Base-by-base conservation (phyloP, 2,797 vertebrate species). In the Chelon auratus region DNA sequence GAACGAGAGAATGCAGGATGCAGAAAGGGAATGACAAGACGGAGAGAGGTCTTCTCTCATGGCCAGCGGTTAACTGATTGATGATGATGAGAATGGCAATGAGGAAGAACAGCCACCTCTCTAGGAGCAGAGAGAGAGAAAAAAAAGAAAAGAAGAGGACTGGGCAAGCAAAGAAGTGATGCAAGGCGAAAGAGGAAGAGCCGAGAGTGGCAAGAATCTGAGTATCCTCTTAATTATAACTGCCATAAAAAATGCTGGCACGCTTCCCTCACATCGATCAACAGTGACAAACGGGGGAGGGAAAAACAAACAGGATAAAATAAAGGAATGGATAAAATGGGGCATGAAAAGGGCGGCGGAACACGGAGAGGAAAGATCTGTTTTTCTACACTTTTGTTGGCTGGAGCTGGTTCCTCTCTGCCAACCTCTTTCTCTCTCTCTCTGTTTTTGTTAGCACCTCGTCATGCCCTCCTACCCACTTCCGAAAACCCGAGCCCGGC, bases 21-120 rank as follows among this genome's bases (percentile, higher is more conserved):
- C 81, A 89, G 82, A 85, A 88, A 81, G 72, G 85, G 79, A 82
- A 84, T 64, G 86, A 81, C 82, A 79, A 87, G 86, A 84, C 63
- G 54, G 83, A 86, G 88, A 85, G 83, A 75, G 85, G 68, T 82
- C 82, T 80, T 71, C 83, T 84, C 84, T 83, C 78, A 87, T 86
- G 84, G 84, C 80, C 90, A 85, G 79, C 82, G 75, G 83, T 79
- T 72, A 48, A 78, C 81, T 91, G 91, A 90, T 89, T 88, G 90
- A 91, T 92, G 89, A 91, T 89, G 88, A 91, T 89, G 88, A 92
- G 89, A 90, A 86, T 84, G 67, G 83, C 84, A 91, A 90, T 87
- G 86, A 87, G 86, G 79, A 91, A 89, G 86, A 91, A 91, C 84
- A 87, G 72, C 55, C 75, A 84, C 75, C 43, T 67, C 62, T 77